Evolutionary conservation across 2,113 vertebrate species (phyloP).

Genomic region (Limanda limanda): DNA sequence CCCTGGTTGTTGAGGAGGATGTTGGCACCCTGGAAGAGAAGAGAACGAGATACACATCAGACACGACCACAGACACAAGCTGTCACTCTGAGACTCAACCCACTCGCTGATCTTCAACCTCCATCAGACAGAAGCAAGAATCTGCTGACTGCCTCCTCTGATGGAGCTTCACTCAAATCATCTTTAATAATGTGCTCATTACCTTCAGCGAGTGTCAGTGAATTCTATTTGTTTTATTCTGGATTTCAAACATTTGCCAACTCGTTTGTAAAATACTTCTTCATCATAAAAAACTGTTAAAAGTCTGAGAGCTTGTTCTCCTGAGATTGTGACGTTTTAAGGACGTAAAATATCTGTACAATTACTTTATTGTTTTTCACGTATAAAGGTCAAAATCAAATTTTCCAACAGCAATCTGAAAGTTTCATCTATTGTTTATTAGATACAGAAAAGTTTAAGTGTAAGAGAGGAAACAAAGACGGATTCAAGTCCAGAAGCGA

Average conservation of each 20-base stretch:
- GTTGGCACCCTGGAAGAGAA: constrained; percentile 88
- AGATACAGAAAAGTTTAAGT: too few species aligned
- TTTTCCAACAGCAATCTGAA: too few species aligned
- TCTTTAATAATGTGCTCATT: background rate
- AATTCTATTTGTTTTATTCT: background rate
- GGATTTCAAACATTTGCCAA: background rate
- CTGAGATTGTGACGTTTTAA: too few species aligned
- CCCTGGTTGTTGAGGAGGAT: constrained; percentile 91
- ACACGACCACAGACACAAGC: constrained; percentile 2
- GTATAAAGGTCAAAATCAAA: too few species aligned
- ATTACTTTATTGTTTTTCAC: too few species aligned
- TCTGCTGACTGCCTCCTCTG: background rate
- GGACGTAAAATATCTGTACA: too few species aligned
- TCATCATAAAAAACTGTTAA: background rate
- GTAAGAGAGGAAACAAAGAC: too few species aligned
- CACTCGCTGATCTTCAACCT: constrained; percentile 30
- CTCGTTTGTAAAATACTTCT: background rate
- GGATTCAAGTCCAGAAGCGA: too few species aligned
- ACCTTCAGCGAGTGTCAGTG: background rate
- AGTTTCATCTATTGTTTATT: too few species aligned
- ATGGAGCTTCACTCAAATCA: background rate
- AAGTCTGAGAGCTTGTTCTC: background rate
- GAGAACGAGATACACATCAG: constrained; percentile 2
- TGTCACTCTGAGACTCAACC: constrained; percentile 11
- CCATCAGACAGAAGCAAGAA: constrained; percentile 10